A percentile compares a stretch with the other conserved stretches of the same genome.
Conservation (phyloP, 1,140 invertebrate species). For the Leptopilina boulardi region DNA sequence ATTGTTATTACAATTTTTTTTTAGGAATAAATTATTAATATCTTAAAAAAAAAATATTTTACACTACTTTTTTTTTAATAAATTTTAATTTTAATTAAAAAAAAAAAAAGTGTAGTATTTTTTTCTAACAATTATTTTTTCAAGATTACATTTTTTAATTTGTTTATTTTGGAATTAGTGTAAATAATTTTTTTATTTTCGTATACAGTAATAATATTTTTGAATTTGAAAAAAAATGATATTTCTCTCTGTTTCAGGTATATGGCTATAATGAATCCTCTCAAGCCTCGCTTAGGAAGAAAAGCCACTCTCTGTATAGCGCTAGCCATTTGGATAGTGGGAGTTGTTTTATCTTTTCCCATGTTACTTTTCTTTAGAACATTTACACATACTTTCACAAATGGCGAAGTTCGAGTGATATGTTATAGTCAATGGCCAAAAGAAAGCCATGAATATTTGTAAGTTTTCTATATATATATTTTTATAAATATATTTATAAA, state of each 20-base stretch:
- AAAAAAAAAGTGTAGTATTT: no score
- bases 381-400: slow-evolving; percentile 77
- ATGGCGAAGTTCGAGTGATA: slow-evolving; percentile 81
- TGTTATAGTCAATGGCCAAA: slow-evolving; percentile 92
- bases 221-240: slow-evolving; percentile 17
- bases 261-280: slow-evolving; percentile 93
- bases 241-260: slow-evolving; percentile 81
- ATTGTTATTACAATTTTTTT: no score
- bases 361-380: slow-evolving; percentile 90
- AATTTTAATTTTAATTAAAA: no score
- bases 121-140: no score
- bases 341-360: slow-evolving; percentile 87
- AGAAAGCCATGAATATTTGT: slow-evolving; percentile 85
- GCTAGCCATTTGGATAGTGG: slow-evolving; percentile 87
- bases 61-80: no score
- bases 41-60: no score
- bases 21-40: no score
- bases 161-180: no score
- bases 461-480: slow-evolving; percentile 73
- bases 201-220: no score
- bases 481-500: slow-evolving; percentile 15
- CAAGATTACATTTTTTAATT: no score
- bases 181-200: no score
- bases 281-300: slow-evolving; percentile 89
- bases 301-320: slow-evolving; percentile 89